Conservation (phyloP, 1,140 invertebrate genomes). For the Colletes latitarsis region DNA sequence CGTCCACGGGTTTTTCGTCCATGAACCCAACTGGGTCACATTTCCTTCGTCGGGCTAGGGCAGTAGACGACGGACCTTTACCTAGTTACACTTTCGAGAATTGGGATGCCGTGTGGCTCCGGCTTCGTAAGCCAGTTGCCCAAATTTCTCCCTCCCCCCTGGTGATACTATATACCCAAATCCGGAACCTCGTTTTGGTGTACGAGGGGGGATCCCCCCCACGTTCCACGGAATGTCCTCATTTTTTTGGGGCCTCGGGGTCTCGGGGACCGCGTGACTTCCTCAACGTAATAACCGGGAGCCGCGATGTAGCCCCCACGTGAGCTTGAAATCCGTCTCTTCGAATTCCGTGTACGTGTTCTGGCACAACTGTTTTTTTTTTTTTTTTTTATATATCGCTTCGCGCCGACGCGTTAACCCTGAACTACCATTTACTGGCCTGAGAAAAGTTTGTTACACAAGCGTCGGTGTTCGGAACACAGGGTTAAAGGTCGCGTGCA, state of each 20-base stretch:
- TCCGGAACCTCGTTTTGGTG: slow-evolving; percentile 53
- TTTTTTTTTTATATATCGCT: not conserved
- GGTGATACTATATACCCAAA: slow-evolving; percentile 34
- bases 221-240: slow-evolving; percentile 69
- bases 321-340: slow-evolving; percentile 46
- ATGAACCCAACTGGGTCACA: slow-evolving; percentile 45
- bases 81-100: slow-evolving; percentile 58
- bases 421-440: not conserved
- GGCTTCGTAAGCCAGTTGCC: not conserved
- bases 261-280: slow-evolving; percentile 69
- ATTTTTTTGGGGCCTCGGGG: slow-evolving; percentile 68
- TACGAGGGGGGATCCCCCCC: slow-evolving; percentile 14
- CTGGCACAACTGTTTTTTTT: not conserved
- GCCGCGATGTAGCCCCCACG: slow-evolving; percentile 22
- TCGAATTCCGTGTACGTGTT: slow-evolving; percentile 58
- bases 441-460: too few relatives aligned
- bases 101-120: slow-evolving; percentile 24
- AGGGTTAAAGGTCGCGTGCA: not conserved
- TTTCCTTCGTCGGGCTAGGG: slow-evolving; percentile 35
- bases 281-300: slow-evolving; percentile 59
- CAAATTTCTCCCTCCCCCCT: slow-evolving; percentile 24
- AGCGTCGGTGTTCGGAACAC: not conserved
- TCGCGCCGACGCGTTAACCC: not conserved
- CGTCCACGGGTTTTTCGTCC: not conserved
- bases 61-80: slow-evolving; percentile 42